Conservation (phyloP, 2,113 vertebrate species). For the Sardina pilchardus region DNA sequence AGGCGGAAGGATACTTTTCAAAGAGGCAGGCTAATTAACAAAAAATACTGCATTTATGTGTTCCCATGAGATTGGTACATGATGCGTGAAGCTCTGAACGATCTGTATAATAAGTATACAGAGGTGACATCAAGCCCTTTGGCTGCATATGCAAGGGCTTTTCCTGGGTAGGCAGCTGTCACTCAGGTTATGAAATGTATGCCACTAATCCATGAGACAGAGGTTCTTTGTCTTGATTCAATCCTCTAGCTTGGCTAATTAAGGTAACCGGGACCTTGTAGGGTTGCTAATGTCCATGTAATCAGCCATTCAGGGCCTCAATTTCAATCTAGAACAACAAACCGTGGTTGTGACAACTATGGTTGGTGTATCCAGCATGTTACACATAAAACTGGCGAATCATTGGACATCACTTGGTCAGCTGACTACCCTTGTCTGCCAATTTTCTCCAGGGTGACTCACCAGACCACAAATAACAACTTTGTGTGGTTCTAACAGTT, state of each 20-base stretch:
- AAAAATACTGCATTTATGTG: neutral
- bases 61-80: neutral
- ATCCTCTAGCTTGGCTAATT: neutral
- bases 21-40: neutral
- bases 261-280: neutral
- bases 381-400: slow-evolving; percentile 14
- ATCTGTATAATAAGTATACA: neutral
- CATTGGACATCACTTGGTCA: neutral
- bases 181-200: neutral
- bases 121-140: neutral
- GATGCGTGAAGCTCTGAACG: neutral
- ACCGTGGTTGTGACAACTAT: neutral
- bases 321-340: neutral
- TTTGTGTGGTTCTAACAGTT: slow-evolving; percentile 13
- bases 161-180: neutral
- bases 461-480: slow-evolving; percentile 10
- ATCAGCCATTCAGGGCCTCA: neutral
- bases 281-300: neutral
- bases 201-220: neutral
- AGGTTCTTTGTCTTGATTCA: neutral
- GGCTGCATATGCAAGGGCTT: neutral
- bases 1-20: neutral
- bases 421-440: slow-evolving; percentile 38
- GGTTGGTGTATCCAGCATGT: neutral
- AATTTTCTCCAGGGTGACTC: slow-evolving; percentile 23